phyloP scores from a whole-genome alignment of 2,797 vertebrate genomes.

The Okamejei kenojei region DNA sequence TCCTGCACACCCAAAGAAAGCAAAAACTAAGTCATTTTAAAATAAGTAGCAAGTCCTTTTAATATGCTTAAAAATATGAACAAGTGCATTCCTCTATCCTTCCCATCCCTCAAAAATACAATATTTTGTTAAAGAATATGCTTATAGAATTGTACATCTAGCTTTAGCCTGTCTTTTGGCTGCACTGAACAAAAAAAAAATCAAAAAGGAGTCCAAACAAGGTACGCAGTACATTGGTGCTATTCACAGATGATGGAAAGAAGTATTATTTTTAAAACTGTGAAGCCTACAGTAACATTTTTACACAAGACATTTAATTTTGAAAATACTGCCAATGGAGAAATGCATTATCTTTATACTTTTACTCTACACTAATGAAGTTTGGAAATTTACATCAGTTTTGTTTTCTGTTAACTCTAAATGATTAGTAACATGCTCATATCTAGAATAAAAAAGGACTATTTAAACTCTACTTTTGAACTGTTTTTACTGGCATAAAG shows the following conservation, averaged over 20 bases:
- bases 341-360: slow-evolving; percentile 8
- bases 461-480: not conserved
- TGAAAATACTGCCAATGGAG: slow-evolving; percentile 30
- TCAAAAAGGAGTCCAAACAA: slow-evolving; percentile 32
- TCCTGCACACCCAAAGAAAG: slow-evolving; percentile 29
- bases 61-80: slow-evolving; percentile 34
- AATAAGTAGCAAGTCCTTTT: slow-evolving; percentile 29
- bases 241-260: slow-evolving; percentile 2
- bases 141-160: slow-evolving; percentile 37
- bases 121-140: slow-evolving; percentile 30
- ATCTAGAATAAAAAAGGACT: not conserved
- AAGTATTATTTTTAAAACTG: not conserved
- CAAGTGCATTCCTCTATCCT: slow-evolving; percentile 12
- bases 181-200: slow-evolving; percentile 18
- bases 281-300: slow-evolving; percentile 29
- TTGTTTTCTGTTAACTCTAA: not conserved
- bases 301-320: slow-evolving; percentile 34
- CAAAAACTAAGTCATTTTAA: slow-evolving; percentile 20
- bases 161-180: slow-evolving; percentile 26
- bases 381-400: slow-evolving; percentile 27
- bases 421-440: slow-evolving; percentile 20
- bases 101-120: slow-evolving; percentile 1
- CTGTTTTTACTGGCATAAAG: not conserved
- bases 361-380: slow-evolving; percentile 12
- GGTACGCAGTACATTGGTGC: slow-evolving; percentile 6